Conservation (phyloP, 2,797 vertebrate species). For the Pagetopsis macropterus region DNA sequence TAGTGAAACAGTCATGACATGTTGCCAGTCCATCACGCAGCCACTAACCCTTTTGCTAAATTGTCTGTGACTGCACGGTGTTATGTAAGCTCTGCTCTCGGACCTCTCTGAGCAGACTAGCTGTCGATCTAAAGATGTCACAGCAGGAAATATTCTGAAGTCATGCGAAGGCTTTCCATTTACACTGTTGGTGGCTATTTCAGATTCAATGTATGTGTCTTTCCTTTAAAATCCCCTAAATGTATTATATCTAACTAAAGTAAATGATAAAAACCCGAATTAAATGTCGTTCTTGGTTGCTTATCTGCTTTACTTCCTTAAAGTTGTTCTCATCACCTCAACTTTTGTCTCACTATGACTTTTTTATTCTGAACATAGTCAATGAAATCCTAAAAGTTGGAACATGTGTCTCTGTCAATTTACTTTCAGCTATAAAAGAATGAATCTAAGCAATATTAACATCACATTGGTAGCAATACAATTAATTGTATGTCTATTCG, state of each 20-base stretch:
- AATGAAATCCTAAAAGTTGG: not conserved
- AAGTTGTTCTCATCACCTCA: not conserved
- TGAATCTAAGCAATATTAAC: not conserved
- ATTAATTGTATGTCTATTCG: not conserved
- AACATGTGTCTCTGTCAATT: not conserved
- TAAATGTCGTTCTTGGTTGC: too few relatives aligned
- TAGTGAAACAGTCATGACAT: conserved; percentile 14
- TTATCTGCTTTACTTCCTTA: too few relatives aligned
- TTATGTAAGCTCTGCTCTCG: conserved; percentile 19
- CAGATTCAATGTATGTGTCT: not conserved
- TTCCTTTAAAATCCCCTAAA: not conserved
- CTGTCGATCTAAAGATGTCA: conserved; percentile 2
- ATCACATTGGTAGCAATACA: not conserved
- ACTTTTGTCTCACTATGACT: not conserved
- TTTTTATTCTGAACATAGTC: not conserved
- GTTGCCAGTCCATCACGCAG: not conserved
- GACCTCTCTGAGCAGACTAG: not conserved
- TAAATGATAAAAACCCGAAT: not conserved
- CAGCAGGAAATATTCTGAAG: not conserved
- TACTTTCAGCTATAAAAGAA: not conserved
- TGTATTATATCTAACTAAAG: not conserved
- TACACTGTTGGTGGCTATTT: not conserved
- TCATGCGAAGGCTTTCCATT: not conserved
- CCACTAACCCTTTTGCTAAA: conserved; percentile 24
- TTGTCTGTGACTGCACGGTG: conserved; percentile 3